Evolutionary conservation across 2,113 vertebrate species (phyloP).

Genomic region (Cygnus buccinator): DNA sequence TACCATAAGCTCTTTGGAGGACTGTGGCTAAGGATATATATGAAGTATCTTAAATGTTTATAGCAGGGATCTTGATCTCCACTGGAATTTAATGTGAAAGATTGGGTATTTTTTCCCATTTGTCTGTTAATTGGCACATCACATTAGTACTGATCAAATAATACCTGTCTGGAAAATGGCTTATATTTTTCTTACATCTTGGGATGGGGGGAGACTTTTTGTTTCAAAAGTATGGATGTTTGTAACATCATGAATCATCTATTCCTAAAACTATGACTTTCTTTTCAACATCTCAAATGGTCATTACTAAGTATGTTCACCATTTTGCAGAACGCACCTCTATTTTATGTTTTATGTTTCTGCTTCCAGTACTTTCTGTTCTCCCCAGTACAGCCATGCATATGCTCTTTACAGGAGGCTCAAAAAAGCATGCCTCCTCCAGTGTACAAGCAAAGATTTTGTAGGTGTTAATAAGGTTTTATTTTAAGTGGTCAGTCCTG

Average conservation of each 20-base stretch:
- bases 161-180: not conserved
- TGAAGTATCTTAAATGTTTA: conserved; percentile 33
- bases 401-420: not conserved
- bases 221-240: not conserved
- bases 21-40: conserved; percentile 1
- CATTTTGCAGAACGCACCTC: not conserved
- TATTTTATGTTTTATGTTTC: not conserved
- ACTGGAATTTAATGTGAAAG: not conserved
- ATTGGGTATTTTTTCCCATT: not conserved
- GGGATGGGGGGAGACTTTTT: not conserved
- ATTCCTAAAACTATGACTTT: not conserved
- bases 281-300: not conserved
- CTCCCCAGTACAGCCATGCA: not conserved
- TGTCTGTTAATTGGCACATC: not conserved
- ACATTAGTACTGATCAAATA: not conserved
- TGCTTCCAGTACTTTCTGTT: not conserved
- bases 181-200: not conserved
- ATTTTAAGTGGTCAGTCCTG: not conserved
- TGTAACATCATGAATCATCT: not conserved
- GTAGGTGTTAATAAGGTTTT: not conserved
- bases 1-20: conserved; percentile 43
- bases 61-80: not conserved
- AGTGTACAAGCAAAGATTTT: not conserved
- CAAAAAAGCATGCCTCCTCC: not conserved
- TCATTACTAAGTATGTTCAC: not conserved